A percentile compares a stretch with the other conserved stretches of the same genome.
phyloP scores from a whole-genome alignment of 2,888 invertebrate genomes.

The Ariolimax columbianus region DNA sequence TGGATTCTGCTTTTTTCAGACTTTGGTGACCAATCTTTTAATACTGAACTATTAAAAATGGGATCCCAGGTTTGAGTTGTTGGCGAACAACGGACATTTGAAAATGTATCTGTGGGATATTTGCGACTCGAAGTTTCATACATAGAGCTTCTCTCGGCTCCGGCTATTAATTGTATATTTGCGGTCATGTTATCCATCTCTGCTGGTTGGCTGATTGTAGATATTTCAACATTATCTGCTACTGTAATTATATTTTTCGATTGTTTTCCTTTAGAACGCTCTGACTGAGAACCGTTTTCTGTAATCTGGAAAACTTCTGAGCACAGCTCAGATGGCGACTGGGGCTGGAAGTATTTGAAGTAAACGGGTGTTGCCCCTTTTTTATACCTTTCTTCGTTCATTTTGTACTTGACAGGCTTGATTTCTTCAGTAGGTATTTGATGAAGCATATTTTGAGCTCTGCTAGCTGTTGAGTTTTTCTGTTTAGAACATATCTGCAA shows the following conservation, averaged over 20 bases:
- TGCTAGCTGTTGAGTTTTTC: background rate
- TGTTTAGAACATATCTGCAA: background rate
- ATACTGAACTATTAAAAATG: background rate
- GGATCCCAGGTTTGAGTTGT: background rate
- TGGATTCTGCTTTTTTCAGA: conserved; percentile 5
- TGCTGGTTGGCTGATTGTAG: no score
- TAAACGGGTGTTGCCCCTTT: background rate
- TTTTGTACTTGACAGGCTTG: background rate
- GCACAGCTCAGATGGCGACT: no score
- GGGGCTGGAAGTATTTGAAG: no score
- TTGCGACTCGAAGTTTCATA: background rate
- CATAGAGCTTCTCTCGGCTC: background rate
- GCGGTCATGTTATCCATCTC: background rate
- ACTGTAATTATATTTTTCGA: background rate
- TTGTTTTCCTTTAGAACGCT: background rate
- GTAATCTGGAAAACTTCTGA: no score
- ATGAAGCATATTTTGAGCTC: background rate
- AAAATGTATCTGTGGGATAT: background rate
- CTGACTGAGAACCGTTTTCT: background rate
- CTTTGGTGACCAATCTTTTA: conserved; percentile 5
- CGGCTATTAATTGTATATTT: background rate
- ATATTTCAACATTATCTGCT: background rate
- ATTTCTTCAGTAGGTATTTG: no score
- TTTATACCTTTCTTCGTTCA: background rate
- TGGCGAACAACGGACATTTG: background rate